Percentiles rank a stretch among this genome's conserved stretches.
These are phyloP conservation scores for Ceratina japonica DNA, from an alignment of 1,140 invertebrate species.

Conservation along the genomic window DNA sequence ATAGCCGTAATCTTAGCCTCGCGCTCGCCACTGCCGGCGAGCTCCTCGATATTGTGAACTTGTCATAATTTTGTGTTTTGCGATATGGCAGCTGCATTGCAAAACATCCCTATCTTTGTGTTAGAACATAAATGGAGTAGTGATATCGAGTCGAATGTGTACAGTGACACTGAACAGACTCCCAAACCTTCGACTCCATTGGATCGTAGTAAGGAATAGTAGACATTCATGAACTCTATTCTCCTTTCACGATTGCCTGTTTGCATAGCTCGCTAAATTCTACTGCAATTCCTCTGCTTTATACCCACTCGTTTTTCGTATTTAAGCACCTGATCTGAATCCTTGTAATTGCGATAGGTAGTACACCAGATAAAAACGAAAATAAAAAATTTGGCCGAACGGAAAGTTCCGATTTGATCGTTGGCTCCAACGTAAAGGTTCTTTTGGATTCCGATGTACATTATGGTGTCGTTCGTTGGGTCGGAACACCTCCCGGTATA, in stretches of 20 bases:
- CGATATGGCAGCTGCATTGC: constrained; percentile 72
- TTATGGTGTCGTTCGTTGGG: constrained; percentile 93
- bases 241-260: constrained; percentile 12
- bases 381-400: constrained; percentile 71
- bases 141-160: constrained; percentile 71
- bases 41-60: constrained; percentile 49
- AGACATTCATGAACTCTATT: constrained; percentile 12
- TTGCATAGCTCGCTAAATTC: neutral
- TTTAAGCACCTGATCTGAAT: neutral
- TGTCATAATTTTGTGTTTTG: constrained; percentile 59
- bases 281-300: neutral
- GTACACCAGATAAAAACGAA: constrained; percentile 73
- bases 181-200: constrained; percentile 48
- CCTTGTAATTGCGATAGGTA: constrained; percentile 47
- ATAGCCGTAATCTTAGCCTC: constrained; percentile 66
- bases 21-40: constrained; percentile 51
- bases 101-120: constrained; percentile 76
- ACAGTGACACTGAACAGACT: constrained; percentile 63
- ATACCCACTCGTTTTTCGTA: neutral
- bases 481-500: constrained; percentile 82
- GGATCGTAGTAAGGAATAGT: constrained; percentile 59
- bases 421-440: constrained; percentile 89
- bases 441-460: constrained; percentile 79
- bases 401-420: constrained; percentile 80
- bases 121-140: constrained; percentile 77